Conservation (phyloP, 2,888 invertebrate genomes). For the Ernsta delagoae region DNA sequence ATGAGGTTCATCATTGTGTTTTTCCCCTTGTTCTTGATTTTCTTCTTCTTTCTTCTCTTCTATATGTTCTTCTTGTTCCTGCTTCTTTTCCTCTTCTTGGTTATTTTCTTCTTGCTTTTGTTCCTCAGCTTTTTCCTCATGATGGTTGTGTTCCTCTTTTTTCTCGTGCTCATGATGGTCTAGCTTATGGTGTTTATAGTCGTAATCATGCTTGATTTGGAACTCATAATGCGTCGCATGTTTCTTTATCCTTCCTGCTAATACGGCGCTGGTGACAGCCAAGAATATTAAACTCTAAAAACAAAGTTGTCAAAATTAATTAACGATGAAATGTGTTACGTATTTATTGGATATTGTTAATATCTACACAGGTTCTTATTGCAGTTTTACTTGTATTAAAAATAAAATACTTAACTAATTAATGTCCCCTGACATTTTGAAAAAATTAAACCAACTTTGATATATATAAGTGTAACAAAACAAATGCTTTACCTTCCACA, state of each 20-base stretch:
- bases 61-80: not conserved
- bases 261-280: constrained; percentile 20
- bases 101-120: constrained; percentile 2
- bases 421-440: not conserved
- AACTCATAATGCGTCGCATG: constrained; percentile 14
- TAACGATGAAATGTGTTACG: not conserved
- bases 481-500: constrained; percentile 31
- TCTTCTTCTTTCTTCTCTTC: constrained; percentile 10
- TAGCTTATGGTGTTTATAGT: constrained; percentile 16
- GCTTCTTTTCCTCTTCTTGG: constrained; percentile 6
- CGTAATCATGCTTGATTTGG: constrained; percentile 31
- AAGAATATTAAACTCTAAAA: constrained; percentile 30
- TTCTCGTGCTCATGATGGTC: constrained; percentile 5
- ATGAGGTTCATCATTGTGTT: constrained; percentile 49
- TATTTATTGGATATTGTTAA: too few relatives aligned
- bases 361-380: not conserved
- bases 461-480: too few relatives aligned
- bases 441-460: not conserved
- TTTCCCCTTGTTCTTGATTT: constrained; percentile 46
- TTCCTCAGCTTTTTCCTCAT: not conserved
- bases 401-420: too few relatives aligned
- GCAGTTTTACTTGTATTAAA: too few relatives aligned
- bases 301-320: not conserved
- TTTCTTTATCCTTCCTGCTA: constrained; percentile 25
- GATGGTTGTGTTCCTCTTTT: constrained; percentile 7